Conservation (phyloP, 2,888 invertebrate species). For the Mimachlamys varia region DNA sequence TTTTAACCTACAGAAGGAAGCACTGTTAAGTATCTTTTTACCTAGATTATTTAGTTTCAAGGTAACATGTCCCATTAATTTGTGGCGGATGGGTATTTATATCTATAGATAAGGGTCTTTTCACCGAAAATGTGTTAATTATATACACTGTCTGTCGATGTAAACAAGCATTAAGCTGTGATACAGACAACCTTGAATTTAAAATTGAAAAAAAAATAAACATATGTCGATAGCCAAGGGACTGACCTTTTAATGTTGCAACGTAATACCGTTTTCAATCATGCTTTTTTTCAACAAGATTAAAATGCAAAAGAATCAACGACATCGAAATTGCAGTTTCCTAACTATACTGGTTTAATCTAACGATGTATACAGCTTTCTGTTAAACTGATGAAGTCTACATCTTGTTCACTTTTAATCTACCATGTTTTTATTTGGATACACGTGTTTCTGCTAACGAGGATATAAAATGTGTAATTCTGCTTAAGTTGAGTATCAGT, state of each 20-base stretch:
- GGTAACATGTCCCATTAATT: neutral
- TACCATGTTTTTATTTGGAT: neutral
- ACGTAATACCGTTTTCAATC: neutral
- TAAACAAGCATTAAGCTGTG: neutral
- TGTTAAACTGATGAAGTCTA: neutral
- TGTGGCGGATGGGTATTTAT: neutral
- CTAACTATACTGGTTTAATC: neutral
- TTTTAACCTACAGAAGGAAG: neutral
- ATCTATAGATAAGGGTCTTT: neutral
- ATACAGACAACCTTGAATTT: neutral
- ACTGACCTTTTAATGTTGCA: neutral
- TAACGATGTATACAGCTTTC: neutral
- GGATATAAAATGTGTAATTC: no score
- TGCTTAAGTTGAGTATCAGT: no score
- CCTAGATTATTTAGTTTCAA: neutral
- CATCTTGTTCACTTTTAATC: neutral
- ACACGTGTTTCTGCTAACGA: neutral
- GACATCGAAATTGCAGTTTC: neutral
- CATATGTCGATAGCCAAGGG: neutral
- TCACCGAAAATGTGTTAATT: neutral
- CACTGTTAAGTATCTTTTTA: neutral
- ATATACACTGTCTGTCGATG: neutral
- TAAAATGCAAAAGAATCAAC: neutral
- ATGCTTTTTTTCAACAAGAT: neutral
- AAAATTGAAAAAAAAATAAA: neutral